Percentiles rank a stretch among this genome's conserved stretches.
These are phyloP conservation scores for Globodera ellingtonae DNA, from an alignment of 1,140 invertebrate genomes.

Conservation along the genomic window DNA sequence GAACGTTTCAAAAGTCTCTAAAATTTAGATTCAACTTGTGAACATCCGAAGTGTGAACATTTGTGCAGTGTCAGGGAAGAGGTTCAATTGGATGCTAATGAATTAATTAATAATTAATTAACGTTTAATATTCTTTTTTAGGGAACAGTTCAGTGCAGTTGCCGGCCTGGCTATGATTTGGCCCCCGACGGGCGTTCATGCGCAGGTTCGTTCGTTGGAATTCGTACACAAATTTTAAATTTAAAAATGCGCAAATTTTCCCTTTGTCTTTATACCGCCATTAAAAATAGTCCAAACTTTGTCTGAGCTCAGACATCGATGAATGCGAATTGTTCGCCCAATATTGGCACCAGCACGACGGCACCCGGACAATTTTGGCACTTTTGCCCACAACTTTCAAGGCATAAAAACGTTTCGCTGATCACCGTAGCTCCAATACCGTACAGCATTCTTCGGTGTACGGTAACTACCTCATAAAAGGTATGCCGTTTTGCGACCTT, in stretches of 20 bases:
- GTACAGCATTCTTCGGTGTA: background rate
- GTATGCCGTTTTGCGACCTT: slow-evolving; percentile 13
- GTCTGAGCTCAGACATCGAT: slow-evolving; percentile 14
- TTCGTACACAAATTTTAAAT: background rate
- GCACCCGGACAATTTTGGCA: background rate
- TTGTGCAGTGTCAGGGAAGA: slow-evolving; percentile 55
- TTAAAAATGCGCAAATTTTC: background rate
- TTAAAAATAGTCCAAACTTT: background rate
- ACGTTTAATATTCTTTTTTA: background rate
- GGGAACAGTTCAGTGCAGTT: slow-evolving; percentile 56
- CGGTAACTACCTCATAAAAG: background rate
- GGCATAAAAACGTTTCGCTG: background rate
- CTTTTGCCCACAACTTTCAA: background rate
- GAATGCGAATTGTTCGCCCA: slow-evolving; percentile 7
- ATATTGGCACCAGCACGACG: slow-evolving; percentile 2
- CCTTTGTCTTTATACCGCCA: background rate
- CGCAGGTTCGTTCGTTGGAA: slow-evolving; percentile 40
- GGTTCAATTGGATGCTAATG: background rate
- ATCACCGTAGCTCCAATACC: background rate
- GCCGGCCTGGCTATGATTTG: slow-evolving; percentile 57
- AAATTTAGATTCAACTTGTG: slow-evolving; percentile 32
- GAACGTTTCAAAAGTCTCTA: slow-evolving; percentile 20
- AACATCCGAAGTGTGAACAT: slow-evolving; percentile 54
- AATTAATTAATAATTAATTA: background rate
- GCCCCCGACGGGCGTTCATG: slow-evolving; percentile 57